phyloP scores from a whole-genome alignment of 2,888 invertebrate species.

The Drosophila hamatofila region DNA sequence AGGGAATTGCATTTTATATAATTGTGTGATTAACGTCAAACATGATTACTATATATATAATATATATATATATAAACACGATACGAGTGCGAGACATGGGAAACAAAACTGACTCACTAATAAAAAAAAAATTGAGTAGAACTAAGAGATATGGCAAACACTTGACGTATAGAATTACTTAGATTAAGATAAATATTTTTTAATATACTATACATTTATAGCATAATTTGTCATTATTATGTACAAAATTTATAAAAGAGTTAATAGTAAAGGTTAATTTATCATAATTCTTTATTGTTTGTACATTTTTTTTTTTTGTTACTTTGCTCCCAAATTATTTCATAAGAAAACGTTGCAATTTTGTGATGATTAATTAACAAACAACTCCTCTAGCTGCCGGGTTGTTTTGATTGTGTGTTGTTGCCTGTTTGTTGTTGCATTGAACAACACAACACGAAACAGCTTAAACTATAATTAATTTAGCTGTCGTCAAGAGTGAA shows the following conservation, averaged over 20 bases:
- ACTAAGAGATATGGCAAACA: slow-evolving; percentile 1
- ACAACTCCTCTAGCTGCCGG: slow-evolving; percentile 42
- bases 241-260: neutral
- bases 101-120: slow-evolving; percentile 20
- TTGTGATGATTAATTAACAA: slow-evolving; percentile 55
- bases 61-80: neutral
- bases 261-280: neutral
- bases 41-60: slow-evolving; percentile 2
- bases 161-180: neutral
- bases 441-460: slow-evolving; percentile 21
- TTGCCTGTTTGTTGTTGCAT: slow-evolving; percentile 27
- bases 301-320: neutral
- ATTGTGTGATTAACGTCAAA: slow-evolving; percentile 22
- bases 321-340: slow-evolving; percentile 7
- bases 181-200: neutral
- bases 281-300: neutral
- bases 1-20: slow-evolving; percentile 26
- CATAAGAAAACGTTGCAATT: slow-evolving; percentile 2
- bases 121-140: neutral
- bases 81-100: neutral
- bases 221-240: neutral
- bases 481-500: slow-evolving; percentile 56
- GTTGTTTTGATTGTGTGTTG: slow-evolving; percentile 28
- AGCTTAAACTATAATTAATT: slow-evolving; percentile 50
- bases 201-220: neutral